phyloP scores from a whole-genome alignment of 2,113 vertebrate species.

The Xiphophorus couchianus region DNA sequence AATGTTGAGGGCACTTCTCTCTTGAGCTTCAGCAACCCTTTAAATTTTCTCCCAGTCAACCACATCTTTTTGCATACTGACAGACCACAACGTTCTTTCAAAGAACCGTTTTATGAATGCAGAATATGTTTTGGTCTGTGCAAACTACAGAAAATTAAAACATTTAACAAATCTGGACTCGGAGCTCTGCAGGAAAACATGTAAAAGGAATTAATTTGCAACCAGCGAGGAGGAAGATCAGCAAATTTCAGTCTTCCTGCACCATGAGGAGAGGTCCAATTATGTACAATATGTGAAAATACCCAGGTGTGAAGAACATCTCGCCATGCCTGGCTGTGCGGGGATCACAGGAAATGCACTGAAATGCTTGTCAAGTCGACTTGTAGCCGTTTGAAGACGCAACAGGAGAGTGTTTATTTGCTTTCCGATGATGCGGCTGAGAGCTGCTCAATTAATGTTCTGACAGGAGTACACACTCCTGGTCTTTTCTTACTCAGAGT shows the following conservation, averaged over 20 bases:
- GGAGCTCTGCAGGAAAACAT: too few species aligned
- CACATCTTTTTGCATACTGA: background rate
- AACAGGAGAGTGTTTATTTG: background rate
- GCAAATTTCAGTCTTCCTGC: background rate
- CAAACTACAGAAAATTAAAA: background rate
- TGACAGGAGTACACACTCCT: background rate
- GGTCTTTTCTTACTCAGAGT: conserved; percentile 1
- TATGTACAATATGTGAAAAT: conserved; percentile 13
- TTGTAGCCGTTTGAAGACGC: background rate
- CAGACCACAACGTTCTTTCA: background rate
- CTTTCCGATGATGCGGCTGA: background rate
- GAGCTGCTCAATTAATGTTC: conserved; percentile 4
- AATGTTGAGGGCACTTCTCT: background rate
- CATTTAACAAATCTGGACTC: background rate
- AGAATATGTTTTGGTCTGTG: background rate
- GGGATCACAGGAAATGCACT: background rate
- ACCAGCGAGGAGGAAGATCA: background rate
- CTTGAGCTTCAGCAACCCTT: background rate
- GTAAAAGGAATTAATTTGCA: background rate
- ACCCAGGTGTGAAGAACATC: background rate
- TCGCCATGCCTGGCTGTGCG: background rate
- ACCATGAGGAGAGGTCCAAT: conserved; percentile 1
- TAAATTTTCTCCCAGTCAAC: background rate
- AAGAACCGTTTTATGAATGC: background rate
- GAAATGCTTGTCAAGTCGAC: background rate